These are phyloP conservation scores for Nephrotoma appendiculata DNA, from an alignment of 2,888 invertebrate genomes.

Conservation along the genomic window DNA sequence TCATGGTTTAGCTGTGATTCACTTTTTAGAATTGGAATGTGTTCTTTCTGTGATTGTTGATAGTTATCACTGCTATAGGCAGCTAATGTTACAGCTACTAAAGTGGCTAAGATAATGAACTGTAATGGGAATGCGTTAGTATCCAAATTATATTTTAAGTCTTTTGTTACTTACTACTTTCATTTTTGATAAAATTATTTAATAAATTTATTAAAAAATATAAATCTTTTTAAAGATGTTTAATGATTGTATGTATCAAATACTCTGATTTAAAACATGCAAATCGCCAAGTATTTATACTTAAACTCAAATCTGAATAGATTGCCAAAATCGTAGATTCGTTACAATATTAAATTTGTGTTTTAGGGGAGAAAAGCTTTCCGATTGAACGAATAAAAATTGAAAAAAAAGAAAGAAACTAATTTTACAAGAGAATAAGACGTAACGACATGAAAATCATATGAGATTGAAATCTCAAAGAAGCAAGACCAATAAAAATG, in stretches of 20 bases:
- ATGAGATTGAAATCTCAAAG: not conserved
- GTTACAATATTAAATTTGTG: not conserved
- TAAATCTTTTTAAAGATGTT: not conserved
- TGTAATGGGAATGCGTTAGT: not conserved
- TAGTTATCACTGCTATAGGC: not conserved
- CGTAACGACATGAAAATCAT: not conserved
- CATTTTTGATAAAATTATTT: not conserved
- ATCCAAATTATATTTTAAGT: not conserved
- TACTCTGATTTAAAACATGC: conserved; percentile 1
- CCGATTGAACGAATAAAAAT: not conserved
- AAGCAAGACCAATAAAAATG: not conserved
- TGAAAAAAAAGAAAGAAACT: not conserved
- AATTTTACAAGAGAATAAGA: not conserved
- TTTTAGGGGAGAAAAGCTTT: not conserved
- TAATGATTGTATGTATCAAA: conserved; percentile 1
- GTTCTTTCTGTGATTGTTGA: not conserved
- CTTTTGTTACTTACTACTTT: conserved; percentile 1
- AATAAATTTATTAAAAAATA: not conserved
- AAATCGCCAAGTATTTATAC: conserved; percentile 3
- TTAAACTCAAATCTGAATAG: not conserved
- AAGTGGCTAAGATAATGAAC: not conserved
- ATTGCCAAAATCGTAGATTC: not conserved
- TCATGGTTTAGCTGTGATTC: conserved; percentile 3
- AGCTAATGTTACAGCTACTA: not conserved
- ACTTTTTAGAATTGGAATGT: conserved; percentile 3